Percentiles rank a stretch among this genome's conserved stretches.
These are phyloP conservation scores for Chaetorhynchus papuensis DNA, from an alignment of 2,113 vertebrate species.

Conservation along the genomic window DNA sequence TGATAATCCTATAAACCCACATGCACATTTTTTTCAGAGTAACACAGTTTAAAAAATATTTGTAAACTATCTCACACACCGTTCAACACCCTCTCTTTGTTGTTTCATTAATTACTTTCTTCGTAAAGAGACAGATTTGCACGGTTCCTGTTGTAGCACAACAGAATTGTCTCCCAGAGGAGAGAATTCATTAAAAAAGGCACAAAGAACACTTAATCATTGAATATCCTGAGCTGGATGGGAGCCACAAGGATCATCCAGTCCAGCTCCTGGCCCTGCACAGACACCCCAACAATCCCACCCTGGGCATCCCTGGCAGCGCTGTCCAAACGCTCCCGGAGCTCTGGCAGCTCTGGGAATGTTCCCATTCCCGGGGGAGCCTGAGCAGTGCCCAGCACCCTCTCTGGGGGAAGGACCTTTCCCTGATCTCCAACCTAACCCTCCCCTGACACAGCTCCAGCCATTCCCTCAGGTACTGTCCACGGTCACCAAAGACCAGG, in stretches of 20 bases:
- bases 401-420: background rate
- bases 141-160: fast-evolving
- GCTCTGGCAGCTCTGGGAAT: fast-evolving
- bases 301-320: background rate
- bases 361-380: background rate
- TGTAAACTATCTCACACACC: background rate
- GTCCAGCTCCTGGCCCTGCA: fast-evolving
- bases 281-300: background rate
- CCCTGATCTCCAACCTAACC: background rate
- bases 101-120: background rate
- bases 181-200: background rate
- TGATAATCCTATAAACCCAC: background rate
- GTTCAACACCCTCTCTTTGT: background rate
- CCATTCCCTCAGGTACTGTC: background rate
- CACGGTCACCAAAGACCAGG: background rate
- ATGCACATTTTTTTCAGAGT: background rate
- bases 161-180: background rate
- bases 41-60: background rate
- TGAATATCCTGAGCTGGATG: background rate
- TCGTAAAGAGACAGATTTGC: background rate
- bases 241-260: background rate
- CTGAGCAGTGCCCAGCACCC: background rate
- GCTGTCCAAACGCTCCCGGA: background rate
- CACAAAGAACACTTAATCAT: background rate
- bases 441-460: background rate